These are phyloP conservation scores for Agonopterix arenella DNA, from an alignment of 2,888 invertebrate species.

Conservation along the genomic window DNA sequence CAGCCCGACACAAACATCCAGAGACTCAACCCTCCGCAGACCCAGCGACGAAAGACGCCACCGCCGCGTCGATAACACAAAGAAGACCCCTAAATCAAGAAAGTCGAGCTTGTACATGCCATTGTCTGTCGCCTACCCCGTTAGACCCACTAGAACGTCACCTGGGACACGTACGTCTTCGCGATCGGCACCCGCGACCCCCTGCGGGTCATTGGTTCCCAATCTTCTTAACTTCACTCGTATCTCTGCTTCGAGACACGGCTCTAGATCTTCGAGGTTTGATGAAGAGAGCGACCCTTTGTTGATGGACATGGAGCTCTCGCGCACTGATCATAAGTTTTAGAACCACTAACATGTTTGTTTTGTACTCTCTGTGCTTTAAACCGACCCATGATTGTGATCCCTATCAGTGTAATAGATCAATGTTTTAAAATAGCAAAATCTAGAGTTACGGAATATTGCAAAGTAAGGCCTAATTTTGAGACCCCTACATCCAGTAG, in stretches of 20 bases:
- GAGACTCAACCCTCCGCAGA: constrained; percentile 84
- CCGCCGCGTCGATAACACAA: constrained; percentile 53
- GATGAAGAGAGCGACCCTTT: constrained; percentile 80
- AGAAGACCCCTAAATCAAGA: constrained; percentile 53
- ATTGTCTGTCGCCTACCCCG: constrained; percentile 57
- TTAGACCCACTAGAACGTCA: constrained; percentile 48
- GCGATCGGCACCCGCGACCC: constrained; percentile 88
- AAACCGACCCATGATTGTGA: constrained; percentile 4
- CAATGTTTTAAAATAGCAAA: background rate
- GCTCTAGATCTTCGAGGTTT: constrained; percentile 59
- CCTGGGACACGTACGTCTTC: constrained; percentile 80
- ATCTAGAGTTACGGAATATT: background rate
- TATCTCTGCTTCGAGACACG: constrained; percentile 66
- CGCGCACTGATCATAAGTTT: constrained; percentile 57
- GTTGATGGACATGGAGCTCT: constrained; percentile 62
- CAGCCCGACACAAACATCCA: constrained; percentile 87
- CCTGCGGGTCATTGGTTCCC: constrained; percentile 83
- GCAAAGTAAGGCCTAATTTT: constrained; percentile 8
- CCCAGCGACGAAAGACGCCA: constrained; percentile 69
- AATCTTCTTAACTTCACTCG: constrained; percentile 78
- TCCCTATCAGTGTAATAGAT: constrained; percentile 2
- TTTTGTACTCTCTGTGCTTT: background rate
- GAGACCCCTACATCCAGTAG: constrained; percentile 2
- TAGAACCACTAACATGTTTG: constrained; percentile 18
- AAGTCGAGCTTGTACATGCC: constrained; percentile 85